Base-by-base conservation (phyloP, 2,888 invertebrate species). In the Drosophila meridiana region DNA sequence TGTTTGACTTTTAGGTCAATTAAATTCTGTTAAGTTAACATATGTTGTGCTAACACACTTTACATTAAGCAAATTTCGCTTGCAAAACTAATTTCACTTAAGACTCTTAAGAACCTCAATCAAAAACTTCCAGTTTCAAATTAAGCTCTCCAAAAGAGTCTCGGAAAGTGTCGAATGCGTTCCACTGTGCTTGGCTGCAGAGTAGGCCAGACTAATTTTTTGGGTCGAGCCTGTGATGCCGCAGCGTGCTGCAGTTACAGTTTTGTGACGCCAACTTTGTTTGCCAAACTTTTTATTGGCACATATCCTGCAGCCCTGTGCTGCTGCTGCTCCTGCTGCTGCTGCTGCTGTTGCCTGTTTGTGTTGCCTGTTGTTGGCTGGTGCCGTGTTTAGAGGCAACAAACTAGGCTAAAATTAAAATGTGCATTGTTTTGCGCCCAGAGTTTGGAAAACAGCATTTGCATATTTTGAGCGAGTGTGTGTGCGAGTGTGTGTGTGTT, bases 241-340 rank as follows among this genome's bases (percentile, higher is more conserved):
- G 80, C 80, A 69, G 55, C 65, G 76, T 72, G 78, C 68, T 78
- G 84, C 89, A 84, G 82, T 87, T 80, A 76, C 88, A 89, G 76
- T 82, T 88, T 81, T 81, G 86, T 86, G 87, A 85, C 90, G 87
- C 87, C 87, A 87, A 87, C 86, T 87, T 87, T 87, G 87, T 87
- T 89, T 87, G 87, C 87, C 87, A 87, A 87, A 87, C 88, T 87
- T 85, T 87, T 87, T 87, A 89, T 89, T 87, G 90, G 89, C 86
- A 89, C 89, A 89, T 85, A 86, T 89, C 76, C 89, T 79, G 69
- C 83, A 79, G 73, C 61, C 38, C 53, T 69, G 76, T 45, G 45
- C 48, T 47, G 47, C 50, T 66, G 68, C 53, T 57, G 69, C 56
- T 57, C 60, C 50, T 52, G 68, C 47, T 30, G 56, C 55, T 55